A percentile compares a stretch with the other conserved stretches of the same genome.
These are phyloP conservation scores for Arnoldichthys spilopterus DNA, from an alignment of 2,797 vertebrate species.

Conservation along the genomic window DNA sequence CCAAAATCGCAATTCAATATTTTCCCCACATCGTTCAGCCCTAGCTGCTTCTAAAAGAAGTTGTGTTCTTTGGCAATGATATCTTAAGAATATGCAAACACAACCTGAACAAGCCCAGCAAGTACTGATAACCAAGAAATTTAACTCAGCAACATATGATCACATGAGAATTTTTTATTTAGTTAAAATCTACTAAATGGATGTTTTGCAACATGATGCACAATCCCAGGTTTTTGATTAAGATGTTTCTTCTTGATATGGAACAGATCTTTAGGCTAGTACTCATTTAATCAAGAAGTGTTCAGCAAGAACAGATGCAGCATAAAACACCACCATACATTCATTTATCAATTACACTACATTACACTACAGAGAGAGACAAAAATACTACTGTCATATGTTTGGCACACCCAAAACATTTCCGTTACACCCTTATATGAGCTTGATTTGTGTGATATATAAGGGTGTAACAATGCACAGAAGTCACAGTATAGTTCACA, in stretches of 20 bases:
- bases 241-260: not conserved
- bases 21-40: too few species aligned
- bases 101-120: not conserved
- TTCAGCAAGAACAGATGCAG: not conserved
- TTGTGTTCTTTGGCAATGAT: not conserved
- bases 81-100: conserved; percentile 3
- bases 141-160: not conserved
- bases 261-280: not conserved
- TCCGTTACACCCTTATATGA: too few species aligned
- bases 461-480: too few species aligned
- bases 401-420: too few species aligned
- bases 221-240: not conserved
- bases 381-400: too few species aligned
- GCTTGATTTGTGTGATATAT: not conserved
- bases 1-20: too few species aligned
- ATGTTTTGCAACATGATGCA: not conserved
- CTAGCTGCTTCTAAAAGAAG: not conserved
- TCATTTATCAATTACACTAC: too few species aligned
- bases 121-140: not conserved
- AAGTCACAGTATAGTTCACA: too few species aligned
- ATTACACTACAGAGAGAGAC: too few species aligned
- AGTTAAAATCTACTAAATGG: not conserved
- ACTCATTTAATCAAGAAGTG: not conserved
- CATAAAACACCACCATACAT: not conserved
- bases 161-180: not conserved